Conservation (phyloP, 1,140 invertebrate genomes). For the Metopolophium dirhodum region DNA sequence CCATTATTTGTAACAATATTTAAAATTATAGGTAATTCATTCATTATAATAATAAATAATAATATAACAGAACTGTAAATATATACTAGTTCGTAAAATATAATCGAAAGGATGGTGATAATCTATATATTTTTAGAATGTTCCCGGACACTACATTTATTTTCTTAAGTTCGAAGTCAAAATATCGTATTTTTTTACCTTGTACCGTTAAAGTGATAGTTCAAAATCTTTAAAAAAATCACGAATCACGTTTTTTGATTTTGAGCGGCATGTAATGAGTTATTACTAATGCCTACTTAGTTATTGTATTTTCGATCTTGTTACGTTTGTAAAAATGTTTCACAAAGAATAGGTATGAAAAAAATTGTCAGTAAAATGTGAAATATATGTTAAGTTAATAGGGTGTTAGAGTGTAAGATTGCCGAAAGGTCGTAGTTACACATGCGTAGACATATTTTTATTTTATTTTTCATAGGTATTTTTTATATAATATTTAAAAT, state of each 20-base stretch:
- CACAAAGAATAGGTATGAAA: neutral
- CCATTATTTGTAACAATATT: neutral
- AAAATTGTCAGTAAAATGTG: neutral
- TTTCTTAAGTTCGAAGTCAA: too few species aligned
- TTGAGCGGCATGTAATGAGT: neutral
- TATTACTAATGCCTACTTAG: neutral
- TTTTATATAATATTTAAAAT: neutral
- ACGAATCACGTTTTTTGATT: neutral
- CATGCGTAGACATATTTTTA: neutral
- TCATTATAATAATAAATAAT: neutral
- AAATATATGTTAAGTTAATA: neutral
- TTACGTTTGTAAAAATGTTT: neutral
- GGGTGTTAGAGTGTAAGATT: neutral
- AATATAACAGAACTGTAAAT: neutral
- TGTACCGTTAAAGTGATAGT: neutral
- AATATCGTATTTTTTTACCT: neutral
- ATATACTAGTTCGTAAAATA: neutral
- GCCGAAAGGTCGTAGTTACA: neutral
- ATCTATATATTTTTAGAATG: neutral
- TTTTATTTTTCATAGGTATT: neutral
- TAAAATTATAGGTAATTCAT: neutral
- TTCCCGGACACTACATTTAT: neutral
- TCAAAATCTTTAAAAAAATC: neutral
- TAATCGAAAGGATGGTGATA: accelerated
- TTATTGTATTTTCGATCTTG: neutral